Percentiles rank a stretch among this genome's conserved stretches.
Conservation (phyloP, 2,113 vertebrate species). For the Pseudorhombus dupliciocellatus region DNA sequence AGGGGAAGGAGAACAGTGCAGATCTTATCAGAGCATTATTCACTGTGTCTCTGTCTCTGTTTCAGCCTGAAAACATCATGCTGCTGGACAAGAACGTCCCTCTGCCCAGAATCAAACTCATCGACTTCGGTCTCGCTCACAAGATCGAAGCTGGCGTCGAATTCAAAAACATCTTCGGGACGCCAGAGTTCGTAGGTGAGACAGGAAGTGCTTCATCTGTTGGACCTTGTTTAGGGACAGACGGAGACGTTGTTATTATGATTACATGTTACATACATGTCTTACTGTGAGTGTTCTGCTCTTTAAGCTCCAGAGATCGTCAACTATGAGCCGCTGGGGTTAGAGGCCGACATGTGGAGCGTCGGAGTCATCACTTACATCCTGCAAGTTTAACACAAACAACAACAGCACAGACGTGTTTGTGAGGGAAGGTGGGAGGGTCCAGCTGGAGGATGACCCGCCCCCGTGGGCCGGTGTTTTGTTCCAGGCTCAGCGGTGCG, state of each 20-base stretch:
- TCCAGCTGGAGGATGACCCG: neutral
- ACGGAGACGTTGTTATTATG: too few relatives aligned
- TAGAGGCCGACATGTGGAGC: constrained; percentile 98
- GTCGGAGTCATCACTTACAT: constrained; percentile 99
- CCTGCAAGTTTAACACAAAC: constrained; percentile 84
- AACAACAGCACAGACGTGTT: neutral
- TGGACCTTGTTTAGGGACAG: too few relatives aligned
- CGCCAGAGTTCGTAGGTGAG: constrained; percentile 97
- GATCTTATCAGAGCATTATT: too few relatives aligned
- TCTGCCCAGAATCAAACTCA: constrained; percentile 93
- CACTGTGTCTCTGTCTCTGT: neutral
- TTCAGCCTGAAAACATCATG: constrained; percentile 98
- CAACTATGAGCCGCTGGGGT: constrained; percentile 94
- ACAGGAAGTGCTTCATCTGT: too few relatives aligned
- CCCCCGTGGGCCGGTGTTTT: neutral
- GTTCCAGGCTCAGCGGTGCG: constrained; percentile 91
- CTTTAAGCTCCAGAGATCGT: constrained; percentile 95
- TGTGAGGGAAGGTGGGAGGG: too few relatives aligned
- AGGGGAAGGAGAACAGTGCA: too few relatives aligned
- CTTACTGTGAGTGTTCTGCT: neutral
- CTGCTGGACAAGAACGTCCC: constrained; percentile 91
- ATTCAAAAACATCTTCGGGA: constrained; percentile 98
- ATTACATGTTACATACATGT: too few relatives aligned
- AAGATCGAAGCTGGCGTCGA: constrained; percentile 96
- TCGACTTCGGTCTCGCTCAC: constrained; percentile 96